Conservation (phyloP, 2,888 invertebrate genomes). For the Drosophila cyrtoloma region DNA sequence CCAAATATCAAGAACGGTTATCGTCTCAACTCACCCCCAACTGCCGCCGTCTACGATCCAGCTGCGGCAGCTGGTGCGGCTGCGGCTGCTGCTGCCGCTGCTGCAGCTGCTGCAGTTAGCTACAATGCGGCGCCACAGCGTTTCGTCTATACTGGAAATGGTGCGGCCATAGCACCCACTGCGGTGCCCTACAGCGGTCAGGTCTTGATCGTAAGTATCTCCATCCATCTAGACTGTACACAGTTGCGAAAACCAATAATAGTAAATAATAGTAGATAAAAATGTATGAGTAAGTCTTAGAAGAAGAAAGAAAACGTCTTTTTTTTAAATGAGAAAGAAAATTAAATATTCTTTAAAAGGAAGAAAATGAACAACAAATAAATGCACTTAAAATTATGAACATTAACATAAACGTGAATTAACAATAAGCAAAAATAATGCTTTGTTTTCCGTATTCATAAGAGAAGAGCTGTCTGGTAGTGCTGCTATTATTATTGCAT, state of each 20-base stretch:
- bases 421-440: too few relatives aligned
- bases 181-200: conserved; percentile 87
- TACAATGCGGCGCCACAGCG: conserved; percentile 87
- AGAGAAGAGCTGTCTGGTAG: too few relatives aligned
- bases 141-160: conserved; percentile 87
- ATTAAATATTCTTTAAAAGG: too few relatives aligned
- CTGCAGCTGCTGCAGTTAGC: conserved; percentile 84
- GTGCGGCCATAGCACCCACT: conserved; percentile 85
- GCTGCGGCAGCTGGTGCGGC: conserved; percentile 82
- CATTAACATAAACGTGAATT: too few relatives aligned
- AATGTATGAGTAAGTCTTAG: too few relatives aligned
- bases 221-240: not conserved
- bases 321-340: too few relatives aligned
- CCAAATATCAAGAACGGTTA: conserved; percentile 89
- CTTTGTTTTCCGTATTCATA: too few relatives aligned
- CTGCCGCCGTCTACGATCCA: conserved; percentile 88
- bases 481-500: not conserved
- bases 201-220: conserved; percentile 88
- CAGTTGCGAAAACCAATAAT: not conserved
- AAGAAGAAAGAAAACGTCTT: too few relatives aligned
- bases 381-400: too few relatives aligned
- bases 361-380: too few relatives aligned
- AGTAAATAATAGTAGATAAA: not conserved
- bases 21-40: conserved; percentile 87
- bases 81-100: conserved; percentile 78